Conservation (phyloP, 2,888 invertebrate genomes). For the Apamea sordens region DNA sequence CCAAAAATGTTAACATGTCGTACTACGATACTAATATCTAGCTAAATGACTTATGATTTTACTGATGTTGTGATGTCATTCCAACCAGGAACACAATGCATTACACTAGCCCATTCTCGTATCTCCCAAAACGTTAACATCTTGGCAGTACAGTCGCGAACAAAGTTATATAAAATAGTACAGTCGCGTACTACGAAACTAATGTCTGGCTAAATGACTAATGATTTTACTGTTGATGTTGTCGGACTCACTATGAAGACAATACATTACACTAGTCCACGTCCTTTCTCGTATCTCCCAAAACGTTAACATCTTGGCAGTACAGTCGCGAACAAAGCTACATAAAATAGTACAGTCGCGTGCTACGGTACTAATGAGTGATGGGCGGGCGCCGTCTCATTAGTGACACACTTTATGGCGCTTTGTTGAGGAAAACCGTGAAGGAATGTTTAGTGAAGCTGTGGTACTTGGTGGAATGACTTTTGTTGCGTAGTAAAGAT, state of each 20-base stretch:
- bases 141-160: slow-evolving; percentile 35
- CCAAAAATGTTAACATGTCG: slow-evolving; percentile 3
- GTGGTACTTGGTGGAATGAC: slow-evolving; percentile 16
- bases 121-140: slow-evolving; percentile 25
- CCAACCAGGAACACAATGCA: background rate
- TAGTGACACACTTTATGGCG: slow-evolving; percentile 65
- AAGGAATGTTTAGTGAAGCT: slow-evolving; percentile 52
- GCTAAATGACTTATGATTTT: background rate
- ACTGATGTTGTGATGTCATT: background rate
- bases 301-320: slow-evolving; percentile 35
- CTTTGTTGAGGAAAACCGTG: slow-evolving; percentile 50
- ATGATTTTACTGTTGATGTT: background rate
- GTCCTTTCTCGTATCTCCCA: background rate
- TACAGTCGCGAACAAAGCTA: slow-evolving; percentile 40
- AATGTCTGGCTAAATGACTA: slow-evolving; percentile 38
- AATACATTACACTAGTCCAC: slow-evolving; percentile 10
- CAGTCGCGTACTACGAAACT: slow-evolving; percentile 41
- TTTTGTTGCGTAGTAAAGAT: slow-evolving; percentile 24
- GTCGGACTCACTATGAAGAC: background rate
- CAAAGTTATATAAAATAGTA: slow-evolving; percentile 33
- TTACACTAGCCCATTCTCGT: background rate
- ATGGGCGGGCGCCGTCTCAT: slow-evolving; percentile 65
- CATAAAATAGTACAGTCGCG: slow-evolving; percentile 55
- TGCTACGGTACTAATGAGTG: slow-evolving; percentile 64
- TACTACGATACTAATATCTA: background rate